Evolutionary conservation across 2,113 vertebrate genomes (phyloP).

Genomic region (Argyrosomus japonicus): DNA sequence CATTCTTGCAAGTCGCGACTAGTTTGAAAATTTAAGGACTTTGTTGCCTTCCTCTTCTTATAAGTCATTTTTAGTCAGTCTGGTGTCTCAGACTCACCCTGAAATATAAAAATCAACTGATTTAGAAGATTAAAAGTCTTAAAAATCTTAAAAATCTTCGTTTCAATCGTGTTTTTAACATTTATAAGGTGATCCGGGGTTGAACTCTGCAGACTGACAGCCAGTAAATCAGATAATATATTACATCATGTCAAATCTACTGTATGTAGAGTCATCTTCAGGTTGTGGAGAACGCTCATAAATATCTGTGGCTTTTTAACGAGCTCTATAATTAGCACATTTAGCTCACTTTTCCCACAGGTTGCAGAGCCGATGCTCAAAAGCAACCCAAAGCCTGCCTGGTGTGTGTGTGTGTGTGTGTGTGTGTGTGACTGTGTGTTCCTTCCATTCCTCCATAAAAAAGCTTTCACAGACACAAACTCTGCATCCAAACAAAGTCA

Average conservation of each 20-base stretch:
- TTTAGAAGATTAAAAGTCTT: background rate
- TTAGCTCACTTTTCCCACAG: conserved; percentile 56
- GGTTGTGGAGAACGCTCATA: conserved; percentile 11
- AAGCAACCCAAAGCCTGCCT: conserved; percentile 6
- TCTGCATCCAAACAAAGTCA: conserved; percentile 68
- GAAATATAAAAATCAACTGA: background rate
- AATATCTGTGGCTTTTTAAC: conserved; percentile 58
- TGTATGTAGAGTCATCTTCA: conserved; percentile 2
- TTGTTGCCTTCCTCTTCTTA: background rate
- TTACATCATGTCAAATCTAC: background rate
- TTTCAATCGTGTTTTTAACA: accelerated
- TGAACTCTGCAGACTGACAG: background rate
- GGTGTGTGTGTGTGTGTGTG: conserved; percentile 28
- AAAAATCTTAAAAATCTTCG: background rate
- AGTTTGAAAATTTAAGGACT: background rate
- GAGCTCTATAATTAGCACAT: conserved; percentile 47
- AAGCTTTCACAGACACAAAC: conserved; percentile 51
- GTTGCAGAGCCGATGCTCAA: conserved; percentile 29
- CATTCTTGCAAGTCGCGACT: background rate
- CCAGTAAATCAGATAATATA: background rate
- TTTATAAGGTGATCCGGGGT: background rate
- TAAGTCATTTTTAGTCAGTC: background rate
- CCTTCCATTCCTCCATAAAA: conserved; percentile 55
- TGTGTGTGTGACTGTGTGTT: conserved; percentile 25
- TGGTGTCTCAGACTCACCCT: background rate